Evolutionary conservation across 92 coral and sea anemone genomes (phyloP), one percentile per base, ranked within the genome.

Genomic region (Epizoanthus scotinus): DNA sequence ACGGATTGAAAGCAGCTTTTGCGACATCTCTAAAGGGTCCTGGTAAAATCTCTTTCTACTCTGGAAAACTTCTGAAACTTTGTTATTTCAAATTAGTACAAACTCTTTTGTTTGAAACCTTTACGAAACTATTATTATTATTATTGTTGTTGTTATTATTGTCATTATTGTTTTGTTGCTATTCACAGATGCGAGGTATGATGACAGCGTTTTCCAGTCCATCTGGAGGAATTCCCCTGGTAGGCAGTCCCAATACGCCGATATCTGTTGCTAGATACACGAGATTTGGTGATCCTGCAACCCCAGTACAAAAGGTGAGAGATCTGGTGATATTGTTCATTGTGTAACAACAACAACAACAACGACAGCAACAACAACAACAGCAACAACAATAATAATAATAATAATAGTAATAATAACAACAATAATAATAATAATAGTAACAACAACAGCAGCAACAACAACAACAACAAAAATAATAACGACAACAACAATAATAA

Each of bases 241-340:
- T 47, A 5, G 55, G 67, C 2, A 38, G 31, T 27, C 66, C 67
- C 19, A 21, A 3, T 75, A 59, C 81, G 18, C 56, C 81, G 2
- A 58, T 67, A 29, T 75, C 81, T 1, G 67, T 75, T 36, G 57
- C 68, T 18, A 26, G 81, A 25, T 59, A 75, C 20, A 75, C 38
- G 81, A 63, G 81, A n/a, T 92, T 87, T n/a, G 75, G 84, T 29
- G 97, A 88, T 65, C 94, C 98, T 2, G 95, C 90, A 9, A 95
- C 99, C 5, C 99, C 99, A 5, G 78, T 84, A 2, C 88, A 72
- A 56, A 93, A 95, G 98, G 98, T 94, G 81, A 75, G 25, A n/a
- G 26, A 1, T 19, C 25, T n/a, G 1, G 12, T 13, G 1, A 47
- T 47, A 47, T n/a, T n/a, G 2, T 6, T 47, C 52, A 47, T 10